These are phyloP conservation scores for Syrrhaptes paradoxus DNA, from an alignment of 2,113 vertebrate genomes.

Conservation along the genomic window DNA sequence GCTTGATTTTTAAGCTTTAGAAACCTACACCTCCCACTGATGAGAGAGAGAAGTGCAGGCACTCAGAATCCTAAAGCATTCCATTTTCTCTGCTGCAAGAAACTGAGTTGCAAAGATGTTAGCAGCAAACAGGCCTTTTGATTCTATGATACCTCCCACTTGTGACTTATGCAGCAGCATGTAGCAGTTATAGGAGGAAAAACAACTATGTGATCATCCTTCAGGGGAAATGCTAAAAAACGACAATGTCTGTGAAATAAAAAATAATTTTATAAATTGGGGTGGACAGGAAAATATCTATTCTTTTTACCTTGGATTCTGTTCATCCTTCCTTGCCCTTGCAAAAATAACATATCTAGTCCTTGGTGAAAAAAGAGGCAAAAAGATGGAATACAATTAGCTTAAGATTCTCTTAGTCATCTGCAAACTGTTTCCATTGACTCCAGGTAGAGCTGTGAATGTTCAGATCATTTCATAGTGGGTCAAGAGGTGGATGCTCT, in stretches of 20 bases:
- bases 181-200: background rate
- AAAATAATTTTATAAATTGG: background rate
- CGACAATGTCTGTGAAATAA: background rate
- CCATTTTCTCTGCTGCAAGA: constrained; percentile 43
- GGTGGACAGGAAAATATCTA: background rate
- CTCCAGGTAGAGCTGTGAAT: background rate
- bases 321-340: background rate
- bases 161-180: background rate
- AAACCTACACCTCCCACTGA: constrained; percentile 17
- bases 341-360: background rate
- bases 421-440: background rate
- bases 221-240: background rate
- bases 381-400: background rate
- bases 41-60: constrained; percentile 22
- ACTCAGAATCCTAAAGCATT: background rate
- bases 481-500: background rate
- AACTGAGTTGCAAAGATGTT: background rate
- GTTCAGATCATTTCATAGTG: background rate
- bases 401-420: background rate
- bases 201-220: background rate
- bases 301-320: background rate
- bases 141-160: background rate
- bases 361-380: background rate
- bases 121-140: background rate
- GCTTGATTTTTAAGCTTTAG: background rate